Evolutionary conservation across 92 coral and sea anemone species (phyloP).

Genomic region (Nematostella vectensis): DNA sequence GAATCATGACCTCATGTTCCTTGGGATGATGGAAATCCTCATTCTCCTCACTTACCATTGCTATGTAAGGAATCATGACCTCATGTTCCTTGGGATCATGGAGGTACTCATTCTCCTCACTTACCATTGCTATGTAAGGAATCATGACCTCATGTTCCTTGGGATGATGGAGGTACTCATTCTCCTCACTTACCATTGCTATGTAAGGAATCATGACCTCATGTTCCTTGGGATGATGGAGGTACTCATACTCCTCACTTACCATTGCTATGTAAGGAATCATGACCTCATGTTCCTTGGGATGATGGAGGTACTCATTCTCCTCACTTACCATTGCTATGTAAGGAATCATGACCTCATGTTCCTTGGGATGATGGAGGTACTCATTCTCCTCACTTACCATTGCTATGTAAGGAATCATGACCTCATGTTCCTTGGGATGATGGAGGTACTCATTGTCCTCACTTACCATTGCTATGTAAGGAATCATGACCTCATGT

Average conservation of each 20-base stretch:
- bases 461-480: conserved; percentile 40
- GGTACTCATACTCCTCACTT: conserved; percentile 56
- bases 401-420: conserved; percentile 1
- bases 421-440: conserved; percentile 52
- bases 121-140: conserved; percentile 56
- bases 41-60: conserved; percentile 47
- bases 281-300: too few species aligned
- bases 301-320: too few species aligned
- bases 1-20: conserved; percentile 36
- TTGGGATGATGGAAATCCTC: conserved; percentile 66
- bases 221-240: conserved; percentile 67
- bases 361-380: too few species aligned
- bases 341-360: conserved; percentile 46
- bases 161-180: too few species aligned
- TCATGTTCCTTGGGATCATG: too few species aligned
- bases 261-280: too few species aligned
- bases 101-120: too few species aligned
- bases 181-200: conserved; percentile 1
- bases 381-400: too few species aligned
- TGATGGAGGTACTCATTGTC: conserved; percentile 64
- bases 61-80: too few species aligned
- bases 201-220: conserved; percentile 7
- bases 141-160: conserved; percentile 55
- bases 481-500: too few species aligned
- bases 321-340: conserved; percentile 49